Conservation (phyloP, 2,797 vertebrate species). For the Moxostoma hubbsi region DNA sequence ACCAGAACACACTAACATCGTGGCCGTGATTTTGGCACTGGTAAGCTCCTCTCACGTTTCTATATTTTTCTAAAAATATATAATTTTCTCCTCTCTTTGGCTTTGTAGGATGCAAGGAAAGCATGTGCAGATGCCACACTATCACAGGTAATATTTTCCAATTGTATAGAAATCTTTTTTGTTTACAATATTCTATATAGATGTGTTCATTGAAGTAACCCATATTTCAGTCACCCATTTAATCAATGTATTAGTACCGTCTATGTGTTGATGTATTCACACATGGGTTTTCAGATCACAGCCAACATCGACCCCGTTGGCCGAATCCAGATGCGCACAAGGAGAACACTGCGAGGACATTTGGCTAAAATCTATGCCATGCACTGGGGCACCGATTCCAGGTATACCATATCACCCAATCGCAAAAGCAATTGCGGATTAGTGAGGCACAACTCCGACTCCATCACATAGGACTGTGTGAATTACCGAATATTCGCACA, state of each 20-base stretch:
- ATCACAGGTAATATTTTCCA: constrained; percentile 86
- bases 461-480: too few species aligned
- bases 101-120: constrained; percentile 95
- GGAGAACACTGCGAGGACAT: constrained; percentile 96
- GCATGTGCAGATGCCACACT: constrained; percentile 97
- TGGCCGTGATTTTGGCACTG: too few species aligned
- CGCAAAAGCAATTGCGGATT: neutral
- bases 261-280: constrained; percentile 10
- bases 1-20: too few species aligned
- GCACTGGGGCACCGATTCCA: constrained; percentile 99
- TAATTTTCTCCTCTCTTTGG: constrained; percentile 7
- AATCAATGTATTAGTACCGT: too few species aligned
- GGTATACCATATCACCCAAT: constrained; percentile 70
- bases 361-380: constrained; percentile 99
- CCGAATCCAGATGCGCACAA: constrained; percentile 99
- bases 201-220: too few species aligned
- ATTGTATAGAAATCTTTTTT: too few species aligned
- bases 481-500: too few species aligned
- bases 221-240: too few species aligned
- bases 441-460: neutral
- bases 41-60: too few species aligned
- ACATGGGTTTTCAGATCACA: constrained; percentile 85
- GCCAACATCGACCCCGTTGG: constrained; percentile 98
- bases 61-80: too few species aligned
- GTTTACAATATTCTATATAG: neutral